Evolutionary conservation across 2,113 vertebrate species (phyloP), one percentile per base, ranked within the genome.

Genomic region (Anthoscopus minutus): DNA sequence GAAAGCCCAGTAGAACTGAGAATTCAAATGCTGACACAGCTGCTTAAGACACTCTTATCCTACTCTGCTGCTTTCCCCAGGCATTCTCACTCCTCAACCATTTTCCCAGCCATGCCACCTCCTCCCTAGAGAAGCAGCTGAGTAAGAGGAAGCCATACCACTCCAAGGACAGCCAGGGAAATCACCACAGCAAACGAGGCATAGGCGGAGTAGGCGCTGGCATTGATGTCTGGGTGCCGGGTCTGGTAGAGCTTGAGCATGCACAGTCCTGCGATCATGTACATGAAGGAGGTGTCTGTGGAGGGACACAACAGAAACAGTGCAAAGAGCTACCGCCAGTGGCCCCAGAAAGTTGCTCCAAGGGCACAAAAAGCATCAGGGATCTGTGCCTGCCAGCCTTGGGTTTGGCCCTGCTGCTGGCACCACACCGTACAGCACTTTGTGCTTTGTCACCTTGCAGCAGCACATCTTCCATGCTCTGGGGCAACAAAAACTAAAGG

Each of bases 191-290:
- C 98, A 19, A 98, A 98, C 1, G 98, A 98, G 62, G 98, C 98
- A 0, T 98, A 98, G 95, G 98, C 98, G 0, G 98, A 97, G 60
- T 98, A 98, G 93, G 98, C 98, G 0, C 98, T 98, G 95, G 98
- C 98, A 1, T 98, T 98, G 96, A 98, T 98, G 94, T 98, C 98
- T 0, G 98, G 98, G 70, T 98, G 98, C 19, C 98, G 98, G 18
- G 98, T 98, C 97, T 98, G 98, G 76, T 98, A 98, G 60, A 98
- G 98, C 90, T 98, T 98, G 69, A 98, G 97, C 98, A 98, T 98
- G 92, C 98, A 98, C 14, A 98, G 97, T 23, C 98, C 98, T 1
- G 98, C 98, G 0, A 98, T 98, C 97, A 98, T 98, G 93, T 98
- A 98, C 98, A 98, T 98, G 97, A 98, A 98, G 88, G 98, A 98